Conservation (phyloP, 2,113 vertebrate genomes). For the Pollimyrus isidori region DNA sequence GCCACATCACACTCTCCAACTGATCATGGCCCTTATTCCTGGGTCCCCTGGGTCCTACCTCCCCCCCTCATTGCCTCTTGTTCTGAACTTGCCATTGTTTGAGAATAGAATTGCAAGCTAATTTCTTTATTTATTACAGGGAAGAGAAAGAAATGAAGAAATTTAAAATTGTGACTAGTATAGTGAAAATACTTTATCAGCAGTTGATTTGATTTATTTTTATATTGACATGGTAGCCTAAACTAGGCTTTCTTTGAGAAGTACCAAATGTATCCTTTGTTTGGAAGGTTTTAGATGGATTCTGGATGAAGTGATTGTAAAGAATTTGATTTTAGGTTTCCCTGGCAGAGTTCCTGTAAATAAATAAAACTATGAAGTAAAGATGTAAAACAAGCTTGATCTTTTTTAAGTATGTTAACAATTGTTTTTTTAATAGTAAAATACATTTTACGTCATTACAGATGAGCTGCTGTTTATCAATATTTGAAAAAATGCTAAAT, state of each 20-base stretch:
- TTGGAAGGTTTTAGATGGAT: conserved; percentile 8
- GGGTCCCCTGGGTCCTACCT: background rate
- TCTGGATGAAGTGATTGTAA: background rate
- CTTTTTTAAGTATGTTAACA: background rate
- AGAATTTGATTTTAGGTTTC: background rate
- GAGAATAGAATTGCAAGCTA: background rate
- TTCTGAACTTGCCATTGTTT: conserved; percentile 1
- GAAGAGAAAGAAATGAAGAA: background rate
- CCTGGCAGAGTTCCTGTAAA: conserved; percentile 3
- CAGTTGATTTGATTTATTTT: conserved; percentile 4
- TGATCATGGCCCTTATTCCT: background rate
- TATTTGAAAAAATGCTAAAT: background rate
- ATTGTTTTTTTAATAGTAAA: background rate
- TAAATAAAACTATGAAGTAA: background rate
- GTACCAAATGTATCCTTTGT: background rate
- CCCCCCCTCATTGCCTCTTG: background rate
- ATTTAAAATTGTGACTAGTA: background rate
- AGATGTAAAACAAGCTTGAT: background rate
- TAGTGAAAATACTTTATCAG: conserved; percentile 8
- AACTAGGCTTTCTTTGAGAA: background rate
- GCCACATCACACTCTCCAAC: background rate
- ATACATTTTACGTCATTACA: background rate
- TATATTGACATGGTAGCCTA: background rate
- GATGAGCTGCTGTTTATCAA: background rate
- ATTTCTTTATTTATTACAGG: conserved; percentile 13